phyloP scores from a whole-genome alignment of 2,888 invertebrate species.

The Drosophila lacicola region DNA sequence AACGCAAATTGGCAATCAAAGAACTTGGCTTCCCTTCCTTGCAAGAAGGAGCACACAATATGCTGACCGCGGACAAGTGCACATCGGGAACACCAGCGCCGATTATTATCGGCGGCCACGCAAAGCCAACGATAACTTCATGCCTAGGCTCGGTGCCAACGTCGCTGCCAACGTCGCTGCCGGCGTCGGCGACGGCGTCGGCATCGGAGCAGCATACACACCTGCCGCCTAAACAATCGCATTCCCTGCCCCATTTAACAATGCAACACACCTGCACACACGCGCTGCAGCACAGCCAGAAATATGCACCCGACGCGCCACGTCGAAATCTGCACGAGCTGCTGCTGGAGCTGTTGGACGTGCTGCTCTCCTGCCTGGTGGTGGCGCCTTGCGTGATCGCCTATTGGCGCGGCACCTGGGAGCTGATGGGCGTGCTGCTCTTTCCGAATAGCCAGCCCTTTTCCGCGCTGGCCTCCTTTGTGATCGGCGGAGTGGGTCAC shows the following conservation, averaged over 20 bases:
- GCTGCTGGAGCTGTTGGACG: conserved; percentile 89
- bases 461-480: conserved; percentile 89
- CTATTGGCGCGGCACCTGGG: conserved; percentile 95
- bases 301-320: conserved; percentile 60
- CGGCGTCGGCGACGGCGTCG: conserved; percentile 21
- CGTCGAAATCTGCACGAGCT: conserved; percentile 71
- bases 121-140: conserved; percentile 46
- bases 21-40: background rate
- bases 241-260: conserved; percentile 22
- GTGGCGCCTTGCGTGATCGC: conserved; percentile 93
- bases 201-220: conserved; percentile 25
- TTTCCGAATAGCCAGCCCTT: conserved; percentile 87
- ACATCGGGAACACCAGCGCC: conserved; percentile 46
- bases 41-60: conserved; percentile 17
- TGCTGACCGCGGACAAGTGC: conserved; percentile 66
- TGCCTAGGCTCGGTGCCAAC: conserved; percentile 44
- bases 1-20: conserved; percentile 27
- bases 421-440: conserved; percentile 90
- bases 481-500: conserved; percentile 90
- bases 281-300: conserved; percentile 33
- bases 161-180: conserved; percentile 1
- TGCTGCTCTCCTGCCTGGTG: conserved; percentile 89
- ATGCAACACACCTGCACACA: conserved; percentile 47
- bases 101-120: conserved; percentile 54
- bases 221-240: conserved; percentile 22